Conservation (phyloP, 2,797 vertebrate species). For the Smutsia temminckii region DNA sequence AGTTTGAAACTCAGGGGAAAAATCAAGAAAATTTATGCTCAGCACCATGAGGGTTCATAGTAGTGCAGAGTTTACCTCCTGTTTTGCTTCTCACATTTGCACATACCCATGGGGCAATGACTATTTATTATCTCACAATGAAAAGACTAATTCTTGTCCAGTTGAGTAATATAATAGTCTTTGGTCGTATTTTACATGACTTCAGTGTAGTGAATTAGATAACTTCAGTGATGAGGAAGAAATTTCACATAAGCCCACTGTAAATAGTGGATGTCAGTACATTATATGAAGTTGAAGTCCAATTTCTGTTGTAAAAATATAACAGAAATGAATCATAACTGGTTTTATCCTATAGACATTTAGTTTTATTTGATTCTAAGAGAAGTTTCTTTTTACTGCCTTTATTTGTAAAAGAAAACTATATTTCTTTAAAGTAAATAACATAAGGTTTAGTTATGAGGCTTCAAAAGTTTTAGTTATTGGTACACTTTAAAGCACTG, state of each 20-base stretch:
- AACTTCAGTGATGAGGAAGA: background rate
- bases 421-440: background rate
- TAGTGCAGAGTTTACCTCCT: background rate
- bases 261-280: background rate
- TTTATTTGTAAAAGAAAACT: background rate
- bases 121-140: background rate
- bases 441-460: slow-evolving; percentile 5
- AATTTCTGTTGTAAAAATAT: background rate
- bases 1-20: slow-evolving; percentile 27
- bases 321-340: background rate
- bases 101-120: background rate
- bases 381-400: background rate
- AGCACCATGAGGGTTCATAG: background rate
- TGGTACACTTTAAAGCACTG: background rate
- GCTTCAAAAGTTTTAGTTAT: background rate
- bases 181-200: background rate
- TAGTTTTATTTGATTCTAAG: background rate
- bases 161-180: background rate
- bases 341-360: background rate
- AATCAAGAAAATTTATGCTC: background rate
- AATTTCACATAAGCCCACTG: background rate
- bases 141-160: background rate
- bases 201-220: background rate
- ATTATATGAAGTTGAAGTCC: background rate
- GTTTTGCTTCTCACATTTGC: background rate